Evolutionary conservation across 2,113 vertebrate genomes (phyloP), one percentile per base, ranked within the genome.

Genomic region (Rhinichthys klamathensis): DNA sequence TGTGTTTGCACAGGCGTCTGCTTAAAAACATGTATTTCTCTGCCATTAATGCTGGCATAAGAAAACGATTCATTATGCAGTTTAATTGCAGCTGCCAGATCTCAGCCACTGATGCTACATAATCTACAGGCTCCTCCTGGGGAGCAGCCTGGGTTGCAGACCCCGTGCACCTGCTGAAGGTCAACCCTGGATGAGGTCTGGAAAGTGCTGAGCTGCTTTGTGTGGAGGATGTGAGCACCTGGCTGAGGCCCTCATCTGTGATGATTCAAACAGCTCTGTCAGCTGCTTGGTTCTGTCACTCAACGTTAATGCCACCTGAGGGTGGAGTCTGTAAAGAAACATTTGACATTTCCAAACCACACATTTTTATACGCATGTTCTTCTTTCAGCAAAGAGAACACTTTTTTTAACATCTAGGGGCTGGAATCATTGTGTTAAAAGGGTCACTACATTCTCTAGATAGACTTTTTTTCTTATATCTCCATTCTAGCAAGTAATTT

Each of bases 41-140:
- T 44, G 49, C 77, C 84, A 86, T 89, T 86, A 84, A 76, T 67
- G 58, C 86, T 90, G 87, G 87, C 85, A 63, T 90, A 85, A 85
- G 27, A 85, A 41, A 41, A 76, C 74, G 61, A 89, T 88, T 85
- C 73, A 90, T 91, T 90, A 87, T 86, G 76, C 82, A 77, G 88
- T 78, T 84, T 49, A 5, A 76, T 84, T 73, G 86, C 69, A 25
- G 69, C 83, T 90, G 89, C 89, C 85, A 84, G 67, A n/a, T 69
- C 65, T 60, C 60, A 44, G 77, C 46, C 30, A 75, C 86, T 88
- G 87, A 89, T 84, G 89, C 86, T 86, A 27, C 84, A 88, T 88
- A 88, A 91, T 87, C 88, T 88, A 85, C 76, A 79, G 81, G n/a
- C 82, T 86, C 73, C 60, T 80, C 32, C 54, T 79, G 74, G 78